Evolutionary conservation across 2,888 invertebrate species (phyloP), one percentile per base, ranked within the genome.

Genomic region (Eristalinus aeneus): DNA sequence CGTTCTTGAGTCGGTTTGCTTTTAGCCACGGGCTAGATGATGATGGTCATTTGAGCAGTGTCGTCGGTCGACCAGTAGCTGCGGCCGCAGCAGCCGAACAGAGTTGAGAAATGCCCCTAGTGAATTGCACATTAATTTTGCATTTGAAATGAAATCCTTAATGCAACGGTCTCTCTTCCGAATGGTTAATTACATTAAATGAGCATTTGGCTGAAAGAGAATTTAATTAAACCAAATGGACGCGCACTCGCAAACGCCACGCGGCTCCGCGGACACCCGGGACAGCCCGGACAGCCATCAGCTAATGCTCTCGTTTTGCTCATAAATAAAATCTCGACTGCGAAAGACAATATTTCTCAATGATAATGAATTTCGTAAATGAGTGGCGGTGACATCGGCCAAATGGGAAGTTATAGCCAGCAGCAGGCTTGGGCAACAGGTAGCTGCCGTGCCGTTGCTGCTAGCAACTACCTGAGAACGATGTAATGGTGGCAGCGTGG

Each of bases 361-460:
- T 74, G 86, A 82, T 78, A 86, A 86, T 86, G 86, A 86, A 86
- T 86, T 86, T 86, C 78, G 86, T 82, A 86, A 86, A 82, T 86
- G 82, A 86, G 77, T 82, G 77, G 82, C 82, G 68, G 76, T 74
- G 86, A 86, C 86, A 82, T 82, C 74, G 78, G 73, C 74, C 65
- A 86, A 86, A 86, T 86, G 86, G 82, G 86, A 86, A 86, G 63
- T 86, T 86, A 86, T 82, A 71, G 82, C 75, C 80, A 46, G 68
- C 46, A 36, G 71, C 54, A 16, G 46, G 16, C 46, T 46, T n/a
- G 46, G 46, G 46, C 16, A 46, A 46, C 46, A 46, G 39, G 63
- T 67, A 60, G 65, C 36, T 10, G 20, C 27, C 27, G 27, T 27
- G 27, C 27, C 27, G 27, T 27, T 27, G 27, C 4, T 12, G 69